phyloP scores from a whole-genome alignment of 2,113 vertebrate species.

The Halichoeres trimaculatus region DNA sequence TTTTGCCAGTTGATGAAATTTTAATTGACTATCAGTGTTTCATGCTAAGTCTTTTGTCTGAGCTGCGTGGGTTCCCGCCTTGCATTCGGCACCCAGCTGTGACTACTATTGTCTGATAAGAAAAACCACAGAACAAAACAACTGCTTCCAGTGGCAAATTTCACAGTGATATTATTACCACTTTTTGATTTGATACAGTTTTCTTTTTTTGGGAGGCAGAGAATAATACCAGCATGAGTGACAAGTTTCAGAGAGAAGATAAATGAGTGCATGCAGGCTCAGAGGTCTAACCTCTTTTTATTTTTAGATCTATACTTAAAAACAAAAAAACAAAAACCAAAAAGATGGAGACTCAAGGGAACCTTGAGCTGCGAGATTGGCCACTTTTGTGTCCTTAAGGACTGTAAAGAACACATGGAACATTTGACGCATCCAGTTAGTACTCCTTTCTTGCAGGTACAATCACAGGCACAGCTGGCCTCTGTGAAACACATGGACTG shows the following conservation, averaged over 20 bases:
- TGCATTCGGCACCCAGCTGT: slow-evolving; percentile 56
- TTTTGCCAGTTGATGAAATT: slow-evolving; percentile 61
- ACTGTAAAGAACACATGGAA: neutral
- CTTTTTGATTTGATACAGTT: slow-evolving; percentile 39
- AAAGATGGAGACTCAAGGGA: neutral
- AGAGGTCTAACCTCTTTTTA: neutral
- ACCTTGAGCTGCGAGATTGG: neutral
- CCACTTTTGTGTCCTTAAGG: neutral
- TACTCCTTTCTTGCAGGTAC: slow-evolving; percentile 11
- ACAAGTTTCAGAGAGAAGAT: neutral
- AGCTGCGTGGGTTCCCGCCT: slow-evolving; percentile 39
- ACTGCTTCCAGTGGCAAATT: slow-evolving; percentile 57
- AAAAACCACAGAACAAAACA: slow-evolving; percentile 56
- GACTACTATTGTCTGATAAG: slow-evolving; percentile 58
- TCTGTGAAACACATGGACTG: slow-evolving; percentile 12
- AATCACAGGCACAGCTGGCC: slow-evolving; percentile 39
- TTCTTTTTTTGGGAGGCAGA: slow-evolving; percentile 21
- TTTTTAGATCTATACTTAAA: neutral
- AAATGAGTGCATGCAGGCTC: neutral
- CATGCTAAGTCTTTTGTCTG: slow-evolving; percentile 56
- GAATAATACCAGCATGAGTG: neutral
- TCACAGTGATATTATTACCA: slow-evolving; percentile 38
- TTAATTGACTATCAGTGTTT: slow-evolving; percentile 68
- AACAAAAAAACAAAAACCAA: neutral
- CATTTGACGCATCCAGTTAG: neutral